Evolutionary conservation across 1,140 invertebrate genomes (phyloP), one percentile per base, ranked within the genome.

Genomic region (Pachypsylla venusta): DNA sequence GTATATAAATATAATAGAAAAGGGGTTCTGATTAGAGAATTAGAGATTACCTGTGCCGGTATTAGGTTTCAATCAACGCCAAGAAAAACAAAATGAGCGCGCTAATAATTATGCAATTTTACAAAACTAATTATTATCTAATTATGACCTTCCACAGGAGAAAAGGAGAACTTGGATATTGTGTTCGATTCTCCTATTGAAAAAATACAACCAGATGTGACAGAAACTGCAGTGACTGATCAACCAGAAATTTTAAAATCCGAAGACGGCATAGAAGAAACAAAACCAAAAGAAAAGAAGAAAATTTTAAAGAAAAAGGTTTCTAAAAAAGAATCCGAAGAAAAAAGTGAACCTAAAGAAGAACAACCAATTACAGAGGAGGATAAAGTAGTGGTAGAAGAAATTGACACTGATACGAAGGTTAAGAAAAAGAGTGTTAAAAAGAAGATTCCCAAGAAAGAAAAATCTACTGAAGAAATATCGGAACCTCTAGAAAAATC

Each of bases 401-500:
- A 63, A 28, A 54, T 57, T 40, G 63, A 66, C 22, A 16, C 1
- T 2, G 48, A 39, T 48, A 28, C 25, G 0, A 27, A 54, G 35
- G 16, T 60, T 19, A 55, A 60, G 35, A 64, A 71, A 58, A 61
- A 72, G 27, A 68, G 63, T 24, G 20, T 69, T 1, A 68, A 66
- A 30, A 66, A 68, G 16, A 70, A 70, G 55, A 64, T 65, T 10
- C 64, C 67, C 25, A 64, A 68, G 54, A 67, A 67, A 58, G 64
- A 60, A 57, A 42, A 56, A 42, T 4, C 22, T 4, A 7, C 42
- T 19, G n/a, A 20, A 7, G 22, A n/a, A 53, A 20, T 19, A 7
- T 20, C n/a, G 5, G 22, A 53, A 53, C 42, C 42, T 20, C 22
- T 20, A 53, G 42, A 53, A 53, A 16, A 16, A n/a, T n/a, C n/a